A percentile compares a stretch with the other conserved stretches of the same genome.
Evolutionary conservation across 2,797 vertebrate genomes (phyloP).

Genomic region (Phaenicophaeus curvirostris): DNA sequence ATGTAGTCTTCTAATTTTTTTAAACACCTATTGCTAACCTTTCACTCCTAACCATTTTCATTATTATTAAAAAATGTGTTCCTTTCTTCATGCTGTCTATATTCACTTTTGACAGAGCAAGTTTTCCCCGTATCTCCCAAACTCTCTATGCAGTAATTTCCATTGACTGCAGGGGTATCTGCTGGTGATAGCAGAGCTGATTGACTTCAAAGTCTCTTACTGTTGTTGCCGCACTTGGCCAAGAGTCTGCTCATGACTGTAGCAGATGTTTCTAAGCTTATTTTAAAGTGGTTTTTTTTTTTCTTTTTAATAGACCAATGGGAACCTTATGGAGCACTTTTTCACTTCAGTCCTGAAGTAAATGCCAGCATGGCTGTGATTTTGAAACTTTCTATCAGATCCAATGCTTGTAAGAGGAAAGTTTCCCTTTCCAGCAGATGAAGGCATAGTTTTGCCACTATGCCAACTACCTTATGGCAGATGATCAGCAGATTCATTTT

Average conservation of each 20-base stretch:
- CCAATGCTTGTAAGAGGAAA: neutral
- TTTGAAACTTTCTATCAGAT: constrained; percentile 48
- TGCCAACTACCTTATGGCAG: constrained; percentile 48
- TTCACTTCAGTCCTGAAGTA: constrained; percentile 46
- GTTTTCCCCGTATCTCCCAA: constrained; percentile 38
- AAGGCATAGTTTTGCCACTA: constrained; percentile 42
- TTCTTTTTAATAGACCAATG: constrained; percentile 44
- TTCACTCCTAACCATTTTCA: constrained; percentile 8
- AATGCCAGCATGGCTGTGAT: constrained; percentile 50
- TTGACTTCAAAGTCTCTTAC: constrained; percentile 72
- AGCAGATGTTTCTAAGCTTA: constrained; percentile 65
- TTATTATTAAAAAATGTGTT: neutral
- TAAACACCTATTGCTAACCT: neutral
- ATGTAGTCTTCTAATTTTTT: neutral
- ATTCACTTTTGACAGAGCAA: constrained; percentile 9
- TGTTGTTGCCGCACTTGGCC: constrained; percentile 64
- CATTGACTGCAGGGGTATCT: constrained; percentile 57
- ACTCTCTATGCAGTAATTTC: constrained; percentile 48
- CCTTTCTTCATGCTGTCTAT: neutral
- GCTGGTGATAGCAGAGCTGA: constrained; percentile 64
- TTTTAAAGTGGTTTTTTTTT: neutral
- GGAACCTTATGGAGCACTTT: constrained; percentile 64
- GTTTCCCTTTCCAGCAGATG: constrained; percentile 46
- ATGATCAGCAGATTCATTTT: constrained; percentile 41
- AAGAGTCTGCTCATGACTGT: constrained; percentile 61